A percentile compares a stretch with the other conserved stretches of the same genome.
Conservation (phyloP, 2,888 invertebrate genomes). For the Xanthorhoe designata region DNA sequence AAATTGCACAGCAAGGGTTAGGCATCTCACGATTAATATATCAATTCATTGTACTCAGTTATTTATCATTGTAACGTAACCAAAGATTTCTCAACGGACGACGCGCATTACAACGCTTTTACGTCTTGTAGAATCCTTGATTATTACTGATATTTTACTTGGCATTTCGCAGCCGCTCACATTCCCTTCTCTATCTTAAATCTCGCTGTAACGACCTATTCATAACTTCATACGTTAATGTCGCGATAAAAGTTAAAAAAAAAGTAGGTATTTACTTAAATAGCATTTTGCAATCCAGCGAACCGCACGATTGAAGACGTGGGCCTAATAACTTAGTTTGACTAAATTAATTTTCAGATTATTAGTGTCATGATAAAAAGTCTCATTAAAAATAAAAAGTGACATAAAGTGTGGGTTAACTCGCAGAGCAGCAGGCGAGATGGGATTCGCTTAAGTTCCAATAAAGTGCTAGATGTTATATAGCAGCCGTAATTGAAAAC, state of each 20-base stretch:
- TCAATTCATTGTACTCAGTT: slow-evolving; percentile 32
- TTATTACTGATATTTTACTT: slow-evolving; percentile 26
- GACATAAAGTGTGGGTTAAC: slow-evolving; percentile 71
- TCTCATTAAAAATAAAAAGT: slow-evolving; percentile 76
- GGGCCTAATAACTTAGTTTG: slow-evolving; percentile 47
- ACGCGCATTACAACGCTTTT: slow-evolving; percentile 17
- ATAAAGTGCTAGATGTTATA: background rate
- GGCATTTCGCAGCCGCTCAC: slow-evolving; percentile 24
- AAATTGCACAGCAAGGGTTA: slow-evolving; percentile 42
- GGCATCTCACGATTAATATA: slow-evolving; percentile 37
- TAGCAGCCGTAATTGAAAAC: background rate
- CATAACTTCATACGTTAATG: slow-evolving; percentile 16
- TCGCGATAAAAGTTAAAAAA: slow-evolving; percentile 3
- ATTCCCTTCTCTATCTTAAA: slow-evolving; percentile 24
- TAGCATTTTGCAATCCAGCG: background rate
- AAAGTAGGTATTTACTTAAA: background rate
- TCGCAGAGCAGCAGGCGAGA: slow-evolving; percentile 48
- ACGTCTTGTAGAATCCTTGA: slow-evolving; percentile 8
- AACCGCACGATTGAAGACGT: slow-evolving; percentile 23
- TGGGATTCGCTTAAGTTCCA: slow-evolving; percentile 23
- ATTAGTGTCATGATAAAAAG: slow-evolving; percentile 63
- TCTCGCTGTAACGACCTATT: slow-evolving; percentile 21
- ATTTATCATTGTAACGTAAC: slow-evolving; percentile 32
- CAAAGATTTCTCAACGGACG: slow-evolving; percentile 20
- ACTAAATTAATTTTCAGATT: slow-evolving; percentile 57